Conservation (phyloP, 2,113 vertebrate species). For the Chitala chitala region DNA sequence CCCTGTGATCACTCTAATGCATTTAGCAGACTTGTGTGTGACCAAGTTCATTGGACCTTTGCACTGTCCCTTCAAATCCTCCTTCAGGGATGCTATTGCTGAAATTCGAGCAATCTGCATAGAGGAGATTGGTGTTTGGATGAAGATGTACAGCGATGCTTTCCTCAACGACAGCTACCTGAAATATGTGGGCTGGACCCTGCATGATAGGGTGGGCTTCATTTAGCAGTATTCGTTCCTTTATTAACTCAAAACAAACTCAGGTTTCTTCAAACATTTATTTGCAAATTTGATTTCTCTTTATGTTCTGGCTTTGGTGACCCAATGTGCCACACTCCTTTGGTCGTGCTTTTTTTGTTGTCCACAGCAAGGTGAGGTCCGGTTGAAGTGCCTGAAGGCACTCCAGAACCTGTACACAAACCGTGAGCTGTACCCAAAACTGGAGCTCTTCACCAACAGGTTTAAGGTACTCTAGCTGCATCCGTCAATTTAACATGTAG, state of each 20-base stretch:
- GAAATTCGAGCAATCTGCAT: slow-evolving; percentile 98
- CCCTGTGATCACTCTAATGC: too few species aligned
- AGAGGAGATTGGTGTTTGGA: slow-evolving; percentile 98
- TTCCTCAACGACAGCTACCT: slow-evolving; percentile 98
- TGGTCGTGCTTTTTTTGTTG: too few species aligned
- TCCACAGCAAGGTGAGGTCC: slow-evolving; percentile 94
- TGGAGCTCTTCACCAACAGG: slow-evolving; percentile 96
- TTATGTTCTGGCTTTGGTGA: too few species aligned
- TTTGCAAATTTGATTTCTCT: too few species aligned
- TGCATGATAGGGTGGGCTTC: slow-evolving; percentile 88
- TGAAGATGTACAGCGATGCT: slow-evolving; percentile 99
- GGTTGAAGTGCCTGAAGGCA: slow-evolving; percentile 96
- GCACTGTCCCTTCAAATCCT: too few species aligned
- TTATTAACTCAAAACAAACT: too few species aligned
- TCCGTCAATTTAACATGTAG: too few species aligned
- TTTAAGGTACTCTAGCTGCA: too few species aligned
- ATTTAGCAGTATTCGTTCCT: neutral
- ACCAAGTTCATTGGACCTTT: too few species aligned
- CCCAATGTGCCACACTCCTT: too few species aligned
- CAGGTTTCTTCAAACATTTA: too few species aligned
- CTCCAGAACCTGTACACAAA: slow-evolving; percentile 97
- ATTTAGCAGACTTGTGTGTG: too few species aligned
- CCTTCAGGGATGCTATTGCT: slow-evolving; percentile 94
- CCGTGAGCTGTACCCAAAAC: slow-evolving; percentile 91
- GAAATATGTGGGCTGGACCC: slow-evolving; percentile 97